Evolutionary conservation across 2,113 vertebrate species (phyloP), one percentile per base, ranked within the genome.

Genomic region (Butastur rufipennis): DNA sequence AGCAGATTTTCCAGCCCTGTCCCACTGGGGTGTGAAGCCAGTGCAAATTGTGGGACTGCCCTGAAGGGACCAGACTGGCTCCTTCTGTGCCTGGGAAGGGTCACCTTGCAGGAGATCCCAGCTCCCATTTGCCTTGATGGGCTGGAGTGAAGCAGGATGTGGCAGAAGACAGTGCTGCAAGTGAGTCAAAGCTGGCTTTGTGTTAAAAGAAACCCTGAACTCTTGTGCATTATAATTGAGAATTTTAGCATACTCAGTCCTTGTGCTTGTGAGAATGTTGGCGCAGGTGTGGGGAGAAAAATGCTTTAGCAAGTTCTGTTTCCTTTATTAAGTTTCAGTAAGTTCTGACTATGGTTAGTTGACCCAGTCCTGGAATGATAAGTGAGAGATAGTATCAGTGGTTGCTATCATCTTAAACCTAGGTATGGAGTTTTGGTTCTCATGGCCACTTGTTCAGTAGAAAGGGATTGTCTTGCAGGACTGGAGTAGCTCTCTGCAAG

Each of bases 351-450:
- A 42, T 23, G 93, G 70, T 79, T 67, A 25, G 61, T 65, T 93
- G 3, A 0, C 32, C 48, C 10, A 6, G 52, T 73, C 29, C 65
- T 95, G 86, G 42, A 84, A 74, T 48, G 82, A 27, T 75, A 88
- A 63, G 47, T 55, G 58, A 29, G 88, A 6, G 83, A 95, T 79
- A 15, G 48, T 56, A 92, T 97, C 94, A 56, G 86, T 8, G 43
- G 47, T 63, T 95, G 77, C 75, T 86, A 32, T 92, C 73, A 20
- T 48, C 52, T 70, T 48, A 67, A 92, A 81, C 70, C 43, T 81
- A 72, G 92, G 86, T 36, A 90, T 89, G 94, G 92, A 73, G 90
- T 73, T 93, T 36, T 92, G 68, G 56, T 96, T 95, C 95, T 92
- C 83, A 58, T 63, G 48, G 81, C 68, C 67, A 14, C 63, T 92